These are phyloP conservation scores for Mechanitis messenoides DNA, from an alignment of 2,888 invertebrate species.

Conservation along the genomic window DNA sequence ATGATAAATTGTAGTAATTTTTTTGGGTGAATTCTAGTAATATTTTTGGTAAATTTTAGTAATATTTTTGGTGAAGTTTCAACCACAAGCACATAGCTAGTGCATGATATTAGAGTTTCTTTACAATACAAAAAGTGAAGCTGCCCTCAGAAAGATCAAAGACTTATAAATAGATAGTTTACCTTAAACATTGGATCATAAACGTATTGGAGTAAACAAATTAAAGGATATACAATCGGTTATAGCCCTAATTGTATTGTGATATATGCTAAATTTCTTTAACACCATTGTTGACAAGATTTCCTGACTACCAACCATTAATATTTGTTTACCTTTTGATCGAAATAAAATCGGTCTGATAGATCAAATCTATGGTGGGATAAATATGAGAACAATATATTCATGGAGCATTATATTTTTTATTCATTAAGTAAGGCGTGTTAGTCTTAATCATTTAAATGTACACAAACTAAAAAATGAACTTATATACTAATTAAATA, in stretches of 20 bases:
- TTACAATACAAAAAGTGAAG: conserved; percentile 5
- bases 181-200: conserved; percentile 41
- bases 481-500: too few species aligned
- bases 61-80: too few species aligned
- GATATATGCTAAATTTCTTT: conserved; percentile 8
- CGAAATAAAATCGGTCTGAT: conserved; percentile 1
- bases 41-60: too few species aligned
- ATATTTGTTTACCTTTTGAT: conserved; percentile 8
- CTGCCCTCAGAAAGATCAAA: conserved; percentile 49
- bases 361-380: too few species aligned
- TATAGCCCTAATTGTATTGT: conserved; percentile 6
- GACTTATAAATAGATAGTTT: conserved; percentile 56
- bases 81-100: too few species aligned
- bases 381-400: too few species aligned
- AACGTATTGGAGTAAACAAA: conserved; percentile 40
- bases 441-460: too few species aligned
- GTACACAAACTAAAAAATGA: too few species aligned
- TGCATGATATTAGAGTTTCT: background rate
- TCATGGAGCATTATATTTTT: too few species aligned
- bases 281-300: background rate
- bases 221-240: conserved; percentile 11
- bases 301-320: conserved; percentile 13
- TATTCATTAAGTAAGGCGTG: too few species aligned
- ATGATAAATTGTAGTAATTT: too few species aligned
- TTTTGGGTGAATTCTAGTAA: too few species aligned